phyloP scores from a whole-genome alignment of 2,888 invertebrate genomes.

The Metallyticus violacea region DNA sequence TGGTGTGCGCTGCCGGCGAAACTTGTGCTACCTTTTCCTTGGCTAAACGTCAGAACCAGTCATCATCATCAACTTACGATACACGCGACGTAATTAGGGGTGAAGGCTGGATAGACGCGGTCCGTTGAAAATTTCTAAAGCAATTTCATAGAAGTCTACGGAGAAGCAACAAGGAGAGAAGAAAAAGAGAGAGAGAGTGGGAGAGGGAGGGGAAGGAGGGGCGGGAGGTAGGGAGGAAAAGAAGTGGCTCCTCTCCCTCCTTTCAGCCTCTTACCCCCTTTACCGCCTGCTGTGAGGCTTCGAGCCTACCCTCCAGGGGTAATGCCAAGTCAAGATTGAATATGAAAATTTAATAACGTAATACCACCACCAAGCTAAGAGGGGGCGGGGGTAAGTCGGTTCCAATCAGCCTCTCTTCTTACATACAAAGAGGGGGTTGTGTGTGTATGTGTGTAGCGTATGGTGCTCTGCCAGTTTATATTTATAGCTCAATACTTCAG shows the following conservation, averaged over 20 bases:
- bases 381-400: slow-evolving; percentile 7
- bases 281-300: slow-evolving; percentile 1
- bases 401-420: slow-evolving; percentile 17
- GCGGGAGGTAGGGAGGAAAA: neutral
- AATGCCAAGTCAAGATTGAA: slow-evolving; percentile 61
- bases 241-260: neutral
- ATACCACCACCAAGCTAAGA: slow-evolving; percentile 40
- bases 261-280: neutral
- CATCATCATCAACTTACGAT: slow-evolving; percentile 1
- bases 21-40: neutral
- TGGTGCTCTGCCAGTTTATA: neutral
- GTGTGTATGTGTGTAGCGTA: neutral
- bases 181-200: slow-evolving; percentile 10
- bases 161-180: neutral
- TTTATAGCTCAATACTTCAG: neutral
- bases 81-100: slow-evolving; percentile 9
- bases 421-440: neutral
- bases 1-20: neutral
- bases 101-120: neutral
- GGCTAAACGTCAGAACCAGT: neutral
- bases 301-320: slow-evolving; percentile 15
- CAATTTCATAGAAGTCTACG: slow-evolving; percentile 6
- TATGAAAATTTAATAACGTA: slow-evolving; percentile 76
- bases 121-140: slow-evolving; percentile 15
- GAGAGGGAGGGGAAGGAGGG: neutral